Percentiles rank a stretch among this genome's conserved stretches.
phyloP scores from a whole-genome alignment of 30 jellyfish, hydroid and myxozoan species.

The Chrysaora quinquecirrha region DNA sequence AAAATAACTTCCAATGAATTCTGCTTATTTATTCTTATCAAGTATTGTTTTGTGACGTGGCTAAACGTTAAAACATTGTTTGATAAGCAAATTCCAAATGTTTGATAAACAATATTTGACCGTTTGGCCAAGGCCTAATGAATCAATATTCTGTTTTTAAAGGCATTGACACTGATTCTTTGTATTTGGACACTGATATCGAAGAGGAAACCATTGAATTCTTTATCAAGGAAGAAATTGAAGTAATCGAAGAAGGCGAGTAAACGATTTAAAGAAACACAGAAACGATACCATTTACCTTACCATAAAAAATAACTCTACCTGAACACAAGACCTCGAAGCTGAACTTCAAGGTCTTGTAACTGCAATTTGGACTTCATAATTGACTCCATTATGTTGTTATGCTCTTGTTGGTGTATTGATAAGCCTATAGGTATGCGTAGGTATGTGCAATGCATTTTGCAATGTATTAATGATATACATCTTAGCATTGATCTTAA shows the following conservation, averaged over 20 bases:
- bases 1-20: too few relatives aligned
- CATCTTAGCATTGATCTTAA: slow-evolving; percentile 41
- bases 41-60: too few relatives aligned
- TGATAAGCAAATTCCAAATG: too few relatives aligned
- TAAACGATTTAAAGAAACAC: slow-evolving; percentile 1
- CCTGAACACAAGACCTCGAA: not conserved
- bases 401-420: too few relatives aligned
- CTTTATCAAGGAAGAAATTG: slow-evolving; percentile 92
- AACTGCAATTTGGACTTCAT: too few relatives aligned
- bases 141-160: not conserved
- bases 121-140: too few relatives aligned
- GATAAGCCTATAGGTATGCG: not conserved
- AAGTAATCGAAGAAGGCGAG: slow-evolving; percentile 80
- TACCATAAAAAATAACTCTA: not conserved
- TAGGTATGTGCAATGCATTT: not conserved
- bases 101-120: too few relatives aligned
- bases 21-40: too few relatives aligned
- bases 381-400: too few relatives aligned
- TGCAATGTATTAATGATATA: slow-evolving; percentile 47
- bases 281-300: too few relatives aligned
- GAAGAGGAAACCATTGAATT: slow-evolving; percentile 94
- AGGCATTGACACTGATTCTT: slow-evolving; percentile 91
- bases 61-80: too few relatives aligned
- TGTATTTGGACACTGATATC: slow-evolving; percentile 76
- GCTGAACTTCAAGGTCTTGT: too few relatives aligned